Evolutionary conservation across 1,140 invertebrate species (phyloP), one percentile per base, ranked within the genome.

Genomic region (Habropoda laboriosa): DNA sequence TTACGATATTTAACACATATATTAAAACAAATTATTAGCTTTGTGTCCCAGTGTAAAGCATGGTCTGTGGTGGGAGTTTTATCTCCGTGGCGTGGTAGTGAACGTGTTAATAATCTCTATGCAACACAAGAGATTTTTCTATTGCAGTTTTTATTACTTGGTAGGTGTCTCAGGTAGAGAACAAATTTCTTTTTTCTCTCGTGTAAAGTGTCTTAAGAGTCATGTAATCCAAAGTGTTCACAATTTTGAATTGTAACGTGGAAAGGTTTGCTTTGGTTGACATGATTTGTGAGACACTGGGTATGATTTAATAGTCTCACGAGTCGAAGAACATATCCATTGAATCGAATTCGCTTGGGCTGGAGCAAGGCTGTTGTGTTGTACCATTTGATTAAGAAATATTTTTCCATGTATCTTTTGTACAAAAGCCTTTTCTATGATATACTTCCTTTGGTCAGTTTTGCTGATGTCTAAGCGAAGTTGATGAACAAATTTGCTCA

Each of bases 341-440:
- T 12, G 18, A 60, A 60, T n/a, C 42, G 45, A 58, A 47, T 21
- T 60, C 10, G 27, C 24, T 60, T 24, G 24, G 53, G 38, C 24
- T 24, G 16, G 24, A 27, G 45, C 45, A 27, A 35, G 60, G 16
- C 2, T 10, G 16, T 57, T 21, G 57, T 5, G 10, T n/a, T 13
- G 30, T 24, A 35, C 63, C n/a, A n/a, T 16, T 64, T 74, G 18
- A 64, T 63, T 53, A 8, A 68, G n/a, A 57, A n/a, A 42, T 77
- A 77, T 77, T 77, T 77, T 77, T 77, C 40, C 64, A 70, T 60
- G 21, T 42, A 38, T 35, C 24, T 47, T 77, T 77, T 70, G 35
- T 77, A 70, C 42, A 32, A 60, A 18, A 58, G 2, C 16, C 24
- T 70, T 45, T 67, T 70, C 42, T 68, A 60, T 30, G n/a, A 21